Evolutionary conservation across 2,888 invertebrate genomes (phyloP).

Genomic region (Parasteatoda lunata): DNA sequence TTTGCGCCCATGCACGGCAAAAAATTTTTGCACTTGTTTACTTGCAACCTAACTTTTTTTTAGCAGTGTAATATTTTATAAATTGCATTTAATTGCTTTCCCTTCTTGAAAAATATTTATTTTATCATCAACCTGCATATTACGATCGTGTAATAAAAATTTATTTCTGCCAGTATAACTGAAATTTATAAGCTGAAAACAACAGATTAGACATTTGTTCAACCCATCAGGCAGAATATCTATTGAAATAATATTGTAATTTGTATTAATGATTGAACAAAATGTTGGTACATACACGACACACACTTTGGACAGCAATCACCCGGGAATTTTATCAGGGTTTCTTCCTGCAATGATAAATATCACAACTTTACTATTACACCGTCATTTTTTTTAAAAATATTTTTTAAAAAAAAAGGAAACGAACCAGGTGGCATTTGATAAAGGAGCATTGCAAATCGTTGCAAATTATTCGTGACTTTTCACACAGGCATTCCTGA

Average conservation of each 20-base stretch:
- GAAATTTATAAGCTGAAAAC: not conserved
- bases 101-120: not conserved
- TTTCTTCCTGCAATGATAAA: constrained; percentile 34
- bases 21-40: not conserved
- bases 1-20: too few species aligned
- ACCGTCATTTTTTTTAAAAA: too few species aligned
- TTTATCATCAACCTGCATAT: not conserved
- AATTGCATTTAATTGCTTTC: not conserved
- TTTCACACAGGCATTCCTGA: constrained; percentile 20
- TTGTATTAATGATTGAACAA: not conserved
- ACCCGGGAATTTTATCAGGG: constrained; percentile 23
- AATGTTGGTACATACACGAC: constrained; percentile 34
- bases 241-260: not conserved
- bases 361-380: too few species aligned
- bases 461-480: constrained; percentile 18
- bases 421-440: constrained; percentile 36
- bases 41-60: not conserved
- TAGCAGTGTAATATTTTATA: not conserved
- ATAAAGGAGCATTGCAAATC: constrained; percentile 7
- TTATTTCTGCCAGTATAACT: not conserved
- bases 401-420: not conserved
- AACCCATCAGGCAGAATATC: not conserved
- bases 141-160: not conserved
- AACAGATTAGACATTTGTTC: not conserved
- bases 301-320: constrained; percentile 56